These are phyloP conservation scores for Arrhamphus sclerolepis DNA, from an alignment of 2,797 vertebrate species.

Conservation along the genomic window DNA sequence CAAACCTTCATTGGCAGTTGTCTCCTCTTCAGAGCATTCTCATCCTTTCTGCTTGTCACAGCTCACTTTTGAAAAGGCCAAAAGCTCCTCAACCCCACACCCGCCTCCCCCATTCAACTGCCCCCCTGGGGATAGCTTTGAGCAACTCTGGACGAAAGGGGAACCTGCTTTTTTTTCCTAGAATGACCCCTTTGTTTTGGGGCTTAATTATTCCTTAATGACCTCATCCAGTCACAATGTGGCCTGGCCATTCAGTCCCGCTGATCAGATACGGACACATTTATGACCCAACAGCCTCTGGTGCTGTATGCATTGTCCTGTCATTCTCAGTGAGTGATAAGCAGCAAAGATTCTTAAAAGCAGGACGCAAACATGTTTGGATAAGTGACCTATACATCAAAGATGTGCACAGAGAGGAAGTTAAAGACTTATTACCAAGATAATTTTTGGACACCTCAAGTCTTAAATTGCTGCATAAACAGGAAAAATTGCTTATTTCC, in stretches of 20 bases:
- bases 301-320: conserved; percentile 69
- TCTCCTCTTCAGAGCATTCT: conserved; percentile 53
- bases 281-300: conserved; percentile 74
- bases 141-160: conserved; percentile 61
- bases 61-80: conserved; percentile 75
- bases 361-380: conserved; percentile 70
- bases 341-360: conserved; percentile 63
- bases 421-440: conserved; percentile 57
- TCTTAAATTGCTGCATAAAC: conserved; percentile 27
- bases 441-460: conserved; percentile 20
- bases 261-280: conserved; percentile 71
- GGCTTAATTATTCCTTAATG: conserved; percentile 77
- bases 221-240: conserved; percentile 77
- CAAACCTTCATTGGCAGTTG: conserved; percentile 55
- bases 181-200: conserved; percentile 78
- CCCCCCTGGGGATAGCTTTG: conserved; percentile 69
- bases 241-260: conserved; percentile 58
- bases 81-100: conserved; percentile 56
- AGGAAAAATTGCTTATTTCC: conserved; percentile 7
- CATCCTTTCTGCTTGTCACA: conserved; percentile 55
- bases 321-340: conserved; percentile 74
- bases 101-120: conserved; percentile 14
- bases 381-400: conserved; percentile 70
- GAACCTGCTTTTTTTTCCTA: conserved; percentile 62
- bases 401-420: conserved; percentile 53